Conservation (phyloP, 30 jellyfish, hydroid and myxozoan genomes). For the Sanderia malayensis region DNA sequence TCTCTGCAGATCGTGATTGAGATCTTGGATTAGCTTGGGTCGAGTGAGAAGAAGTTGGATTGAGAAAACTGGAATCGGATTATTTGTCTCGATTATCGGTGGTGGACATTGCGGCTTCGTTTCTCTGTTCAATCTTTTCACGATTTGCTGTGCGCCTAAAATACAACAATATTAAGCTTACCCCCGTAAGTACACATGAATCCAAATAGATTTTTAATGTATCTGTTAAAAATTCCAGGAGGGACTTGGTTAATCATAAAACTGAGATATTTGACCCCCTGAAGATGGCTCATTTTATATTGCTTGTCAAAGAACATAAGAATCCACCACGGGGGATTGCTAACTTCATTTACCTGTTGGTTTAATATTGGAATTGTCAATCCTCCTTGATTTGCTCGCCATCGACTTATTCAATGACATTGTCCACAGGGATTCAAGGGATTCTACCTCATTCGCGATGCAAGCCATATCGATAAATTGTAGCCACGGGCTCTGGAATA, state of each 20-base stretch:
- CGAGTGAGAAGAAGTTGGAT: constrained; percentile 63
- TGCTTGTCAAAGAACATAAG: no score
- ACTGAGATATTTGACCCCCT: no score
- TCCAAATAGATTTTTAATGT: no score
- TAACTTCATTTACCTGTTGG: constrained; percentile 34
- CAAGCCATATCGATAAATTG: constrained; percentile 50
- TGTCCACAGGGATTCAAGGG: constrained; percentile 50
- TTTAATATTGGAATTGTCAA: constrained; percentile 22
- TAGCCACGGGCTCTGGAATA: constrained; percentile 58
- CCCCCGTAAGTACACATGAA: no score
- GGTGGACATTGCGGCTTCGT: constrained; percentile 54
- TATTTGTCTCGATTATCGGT: constrained; percentile 9
- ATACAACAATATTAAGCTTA: not conserved
- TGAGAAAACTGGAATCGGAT: constrained; percentile 74
- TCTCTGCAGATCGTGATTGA: constrained; percentile 60
- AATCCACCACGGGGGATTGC: no score
- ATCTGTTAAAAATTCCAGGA: no score
- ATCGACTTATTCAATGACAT: constrained; percentile 16
- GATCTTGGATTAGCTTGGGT: constrained; percentile 70
- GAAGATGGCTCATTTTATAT: no score
- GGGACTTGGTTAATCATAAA: no score
- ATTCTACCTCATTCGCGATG: constrained; percentile 45
- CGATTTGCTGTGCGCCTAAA: constrained; percentile 65
- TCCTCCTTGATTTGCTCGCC: not conserved
- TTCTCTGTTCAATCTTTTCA: constrained; percentile 55